phyloP scores from a whole-genome alignment of 2,797 vertebrate species.

The Gymnoscopelus braueri region DNA sequence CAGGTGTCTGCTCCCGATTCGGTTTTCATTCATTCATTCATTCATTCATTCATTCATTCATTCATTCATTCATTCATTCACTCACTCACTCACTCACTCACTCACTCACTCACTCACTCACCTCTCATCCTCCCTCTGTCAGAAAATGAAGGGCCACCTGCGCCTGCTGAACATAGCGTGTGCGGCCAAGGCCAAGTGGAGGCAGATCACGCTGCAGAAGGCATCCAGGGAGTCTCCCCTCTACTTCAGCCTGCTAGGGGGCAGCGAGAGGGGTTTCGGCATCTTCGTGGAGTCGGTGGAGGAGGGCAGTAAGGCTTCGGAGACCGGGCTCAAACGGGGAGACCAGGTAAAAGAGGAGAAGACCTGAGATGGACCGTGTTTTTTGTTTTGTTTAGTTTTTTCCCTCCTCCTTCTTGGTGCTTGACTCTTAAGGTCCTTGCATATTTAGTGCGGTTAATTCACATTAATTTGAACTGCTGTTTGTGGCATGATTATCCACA shows the following conservation, averaged over 20 bases:
- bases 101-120: slow-evolving; percentile 17
- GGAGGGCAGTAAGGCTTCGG: slow-evolving; percentile 87
- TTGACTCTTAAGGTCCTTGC: too few species aligned
- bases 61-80: not conserved
- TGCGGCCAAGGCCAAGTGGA: slow-evolving; percentile 95
- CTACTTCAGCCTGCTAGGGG: slow-evolving; percentile 89
- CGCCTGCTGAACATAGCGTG: slow-evolving; percentile 96
- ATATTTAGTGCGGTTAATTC: too few species aligned
- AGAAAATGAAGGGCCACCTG: slow-evolving; percentile 99
- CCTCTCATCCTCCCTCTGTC: slow-evolving; percentile 38
- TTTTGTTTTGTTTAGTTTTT: too few species aligned
- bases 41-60: too few species aligned
- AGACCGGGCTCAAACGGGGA: slow-evolving; percentile 93
- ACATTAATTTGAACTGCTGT: too few species aligned
- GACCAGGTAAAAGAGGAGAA: slow-evolving; percentile 87
- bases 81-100: not conserved
- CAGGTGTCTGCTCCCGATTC: too few species aligned
- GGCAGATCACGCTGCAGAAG: slow-evolving; percentile 93
- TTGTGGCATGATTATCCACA: too few species aligned
- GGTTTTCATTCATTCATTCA: too few species aligned
- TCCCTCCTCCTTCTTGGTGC: too few species aligned
- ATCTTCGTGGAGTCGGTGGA: slow-evolving; percentile 94
- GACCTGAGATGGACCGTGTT: too few species aligned
- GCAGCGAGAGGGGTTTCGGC: slow-evolving; percentile 93
- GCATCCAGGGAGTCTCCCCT: slow-evolving; percentile 90